Percentiles rank a stretch among this genome's conserved stretches.
Evolutionary conservation across 2,888 invertebrate species (phyloP).

Genomic region (Nomada flava): DNA sequence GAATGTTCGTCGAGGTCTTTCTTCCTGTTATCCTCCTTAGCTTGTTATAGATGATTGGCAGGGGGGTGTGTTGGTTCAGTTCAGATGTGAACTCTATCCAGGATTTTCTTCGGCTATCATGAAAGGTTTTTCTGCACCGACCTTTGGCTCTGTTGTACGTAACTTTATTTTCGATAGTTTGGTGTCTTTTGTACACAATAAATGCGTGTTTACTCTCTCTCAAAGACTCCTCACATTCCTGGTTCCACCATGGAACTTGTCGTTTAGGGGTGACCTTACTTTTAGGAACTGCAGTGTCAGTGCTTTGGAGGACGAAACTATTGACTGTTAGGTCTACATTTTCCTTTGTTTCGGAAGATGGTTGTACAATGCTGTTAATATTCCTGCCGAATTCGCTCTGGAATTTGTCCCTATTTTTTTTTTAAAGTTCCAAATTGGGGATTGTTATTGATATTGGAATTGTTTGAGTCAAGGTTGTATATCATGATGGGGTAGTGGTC

Average conservation of each 20-base stretch:
- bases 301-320: slow-evolving; percentile 26
- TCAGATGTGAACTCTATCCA: too few relatives aligned
- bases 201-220: slow-evolving; percentile 48
- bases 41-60: too few relatives aligned
- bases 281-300: slow-evolving; percentile 21
- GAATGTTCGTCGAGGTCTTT: too few relatives aligned
- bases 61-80: too few relatives aligned
- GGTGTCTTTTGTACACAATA: slow-evolving; percentile 52
- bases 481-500: slow-evolving; percentile 64
- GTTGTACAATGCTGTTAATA: slow-evolving; percentile 11
- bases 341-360: not conserved
- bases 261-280: not conserved
- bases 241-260: slow-evolving; percentile 62
- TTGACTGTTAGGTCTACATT: slow-evolving; percentile 13
- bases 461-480: not conserved
- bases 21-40: too few relatives aligned
- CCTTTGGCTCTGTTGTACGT: slow-evolving; percentile 14
- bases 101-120: too few relatives aligned
- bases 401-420: slow-evolving; percentile 50
- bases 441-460: not conserved
- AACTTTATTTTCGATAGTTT: slow-evolving; percentile 39
- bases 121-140: too few relatives aligned
- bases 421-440: slow-evolving; percentile 53
- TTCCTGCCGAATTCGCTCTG: not conserved
- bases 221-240: slow-evolving; percentile 32